phyloP scores from a whole-genome alignment of 2,888 invertebrate species.

The Andrena dorsata region DNA sequence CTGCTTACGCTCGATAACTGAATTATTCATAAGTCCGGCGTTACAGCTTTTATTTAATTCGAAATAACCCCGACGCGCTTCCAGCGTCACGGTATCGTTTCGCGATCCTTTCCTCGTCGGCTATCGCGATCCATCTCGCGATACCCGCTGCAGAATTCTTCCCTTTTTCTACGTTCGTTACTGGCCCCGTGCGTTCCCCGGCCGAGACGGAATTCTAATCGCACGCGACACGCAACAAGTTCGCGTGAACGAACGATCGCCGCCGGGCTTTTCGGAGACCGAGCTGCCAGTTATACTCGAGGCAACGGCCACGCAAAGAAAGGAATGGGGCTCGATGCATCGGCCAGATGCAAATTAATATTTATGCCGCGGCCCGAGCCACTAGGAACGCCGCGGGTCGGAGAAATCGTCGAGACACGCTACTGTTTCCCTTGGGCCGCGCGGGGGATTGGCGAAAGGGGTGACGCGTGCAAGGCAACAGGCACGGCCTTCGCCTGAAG shows the following conservation, averaged over 20 bases:
- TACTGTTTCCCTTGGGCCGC: background rate
- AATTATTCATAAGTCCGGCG: slow-evolving; percentile 53
- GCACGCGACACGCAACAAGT: slow-evolving; percentile 70
- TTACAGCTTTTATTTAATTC: slow-evolving; percentile 53
- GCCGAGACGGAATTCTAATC: slow-evolving; percentile 51
- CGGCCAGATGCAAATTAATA: background rate
- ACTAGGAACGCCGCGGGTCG: background rate
- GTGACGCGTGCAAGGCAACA: background rate
- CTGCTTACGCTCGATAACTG: slow-evolving; percentile 41
- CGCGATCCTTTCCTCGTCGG: background rate
- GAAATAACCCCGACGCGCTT: slow-evolving; percentile 39
- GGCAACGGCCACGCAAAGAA: slow-evolving; percentile 2
- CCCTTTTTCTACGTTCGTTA: background rate
- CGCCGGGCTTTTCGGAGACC: slow-evolving; percentile 15
- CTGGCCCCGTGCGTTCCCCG: background rate
- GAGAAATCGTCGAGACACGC: slow-evolving; percentile 14
- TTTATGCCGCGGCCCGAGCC: background rate
- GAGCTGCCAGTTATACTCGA: background rate
- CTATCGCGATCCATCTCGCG: background rate
- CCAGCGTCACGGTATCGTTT: slow-evolving; percentile 12
- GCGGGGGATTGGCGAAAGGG: too few species aligned
- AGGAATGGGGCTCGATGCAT: slow-evolving; percentile 12
- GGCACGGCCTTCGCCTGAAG: background rate
- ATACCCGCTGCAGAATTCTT: background rate
- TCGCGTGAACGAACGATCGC: slow-evolving; percentile 57